Base-by-base conservation (phyloP, 2,797 vertebrate species). In the Sebastes hopkinsi region DNA sequence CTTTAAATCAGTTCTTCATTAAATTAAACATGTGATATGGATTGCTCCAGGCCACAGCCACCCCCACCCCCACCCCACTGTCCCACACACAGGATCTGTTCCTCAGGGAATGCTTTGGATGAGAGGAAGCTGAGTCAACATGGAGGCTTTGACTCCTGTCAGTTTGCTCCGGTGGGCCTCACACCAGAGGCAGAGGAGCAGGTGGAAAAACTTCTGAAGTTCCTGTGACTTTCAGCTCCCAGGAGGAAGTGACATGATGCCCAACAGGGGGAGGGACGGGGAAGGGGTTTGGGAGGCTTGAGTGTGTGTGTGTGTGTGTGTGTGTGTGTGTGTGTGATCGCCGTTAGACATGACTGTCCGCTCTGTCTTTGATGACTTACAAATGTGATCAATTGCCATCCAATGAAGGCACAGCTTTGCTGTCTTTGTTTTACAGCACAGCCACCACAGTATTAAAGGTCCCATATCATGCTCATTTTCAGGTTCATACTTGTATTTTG, bases 101-200 rank as follows among this genome's bases (percentile, higher is more conserved):
- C 92, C 91, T 77, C 61, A 36, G 87, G 88, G 91, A 90, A 81
- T 62, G 75, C 83, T 88, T 82, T 86, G 80, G 86, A 89, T 79
- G 72, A 85, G 88, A 86, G 89, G 88, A 95, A 96, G 95, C 95
- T 95, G 95, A 94, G 90, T 90, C 94, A 96, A 96, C 94, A 95
- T 83, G 77, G 55, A 80, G 83, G 73, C 85, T 88, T 82, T 88
- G 86, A 92, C 89, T 90, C 82, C 87, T 80, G 87, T 91, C 84
- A 68, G 87, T 80, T 87, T 72, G 78, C 74, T 88, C 86, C 75
- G 30, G 68, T 11, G 14, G 84, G 85, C 67, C 82, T 83, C 87
- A 75, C 85, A 79, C 72, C 83, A 77, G 88, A 88, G 88, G 87
- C 77, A 61, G 75, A 75, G 61, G 84, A 92, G 88, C 95, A 95